Percentiles rank a stretch among this genome's conserved stretches.
These are phyloP conservation scores for Quadroppia sp. DNA, from an alignment of 2,888 invertebrate species.

Conservation along the genomic window DNA sequence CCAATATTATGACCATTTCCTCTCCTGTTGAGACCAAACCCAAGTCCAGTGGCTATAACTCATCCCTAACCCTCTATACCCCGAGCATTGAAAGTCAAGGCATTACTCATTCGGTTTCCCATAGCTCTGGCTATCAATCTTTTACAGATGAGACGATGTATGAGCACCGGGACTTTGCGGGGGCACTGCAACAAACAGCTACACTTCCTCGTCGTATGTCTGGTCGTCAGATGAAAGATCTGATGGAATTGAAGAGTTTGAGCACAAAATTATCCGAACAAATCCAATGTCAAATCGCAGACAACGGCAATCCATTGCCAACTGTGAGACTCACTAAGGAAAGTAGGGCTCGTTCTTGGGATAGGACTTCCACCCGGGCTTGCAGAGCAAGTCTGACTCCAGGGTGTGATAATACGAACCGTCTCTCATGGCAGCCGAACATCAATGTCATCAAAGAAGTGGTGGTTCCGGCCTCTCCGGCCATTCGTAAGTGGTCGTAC, in stretches of 20 bases:
- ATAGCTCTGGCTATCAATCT: conserved; percentile 48
- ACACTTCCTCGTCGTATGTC: conserved; percentile 1
- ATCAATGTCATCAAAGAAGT: conserved; percentile 43
- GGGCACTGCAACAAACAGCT: conserved; percentile 2
- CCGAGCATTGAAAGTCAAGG: conserved; percentile 45
- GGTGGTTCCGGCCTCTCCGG: conserved; percentile 41
- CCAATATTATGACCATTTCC: conserved; percentile 21
- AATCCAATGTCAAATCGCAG: conserved; percentile 17
- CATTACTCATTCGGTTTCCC: conserved; percentile 47
- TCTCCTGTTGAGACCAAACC: conserved; percentile 17
- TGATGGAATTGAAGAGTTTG: conserved; percentile 24
- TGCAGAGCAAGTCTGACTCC: conserved; percentile 24
- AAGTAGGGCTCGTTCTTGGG: conserved; percentile 46
- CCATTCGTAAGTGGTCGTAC: conserved; percentile 44
- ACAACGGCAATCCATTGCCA: conserved; percentile 2
- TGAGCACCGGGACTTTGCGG: conserved; percentile 18
- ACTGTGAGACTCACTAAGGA: conserved; percentile 25
- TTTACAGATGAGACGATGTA: conserved; percentile 46
- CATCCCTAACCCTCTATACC: conserved; percentile 41
- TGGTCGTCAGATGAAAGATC: conserved; percentile 8
- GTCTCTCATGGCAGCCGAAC: conserved; percentile 42
- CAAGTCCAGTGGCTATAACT: conserved; percentile 31
- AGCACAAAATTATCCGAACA: background rate
- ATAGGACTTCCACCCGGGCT: conserved; percentile 41
- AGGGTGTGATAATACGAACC: conserved; percentile 34